Base-by-base conservation (phyloP, 2,797 vertebrate genomes). In the Discoglossus pictus region DNA sequence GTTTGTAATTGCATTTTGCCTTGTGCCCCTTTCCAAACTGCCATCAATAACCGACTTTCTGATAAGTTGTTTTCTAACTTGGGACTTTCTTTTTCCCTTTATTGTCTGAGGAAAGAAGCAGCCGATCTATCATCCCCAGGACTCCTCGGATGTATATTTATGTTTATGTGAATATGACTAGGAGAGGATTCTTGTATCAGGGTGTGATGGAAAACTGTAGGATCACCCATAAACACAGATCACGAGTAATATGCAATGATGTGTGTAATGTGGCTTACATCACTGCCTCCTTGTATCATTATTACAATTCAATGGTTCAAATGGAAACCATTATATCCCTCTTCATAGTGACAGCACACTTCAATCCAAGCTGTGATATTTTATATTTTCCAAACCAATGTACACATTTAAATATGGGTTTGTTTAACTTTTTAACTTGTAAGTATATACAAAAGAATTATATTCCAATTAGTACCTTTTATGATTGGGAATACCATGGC, bases 161-260 rank as follows among this genome's bases (percentile, higher is more conserved):
- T 36, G 15, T 54, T 36, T 21, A 21, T 56, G 53, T 56, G 36
- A 15, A 23, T 13, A 4, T 24, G 21, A 24, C 7, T 20, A 34
- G 36, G 18, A 23, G 53, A 40, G 34, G 15, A 31, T 4, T 23
- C 17, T 39, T n/a, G 13, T 40, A 24, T 24, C 11, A 56, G 8
- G 18, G 7, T 16, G 35, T 40, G 53, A 25, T 38, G 17, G 34
- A 18, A n/a, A 55, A 11, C 20, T 12, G 1, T 53, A 53, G 6
- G 7, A 40, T 15, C 7, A 23, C 5, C 44, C 44, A 24, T 24
- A 47, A 47, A 47, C 20, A 23, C 11, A 23, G 44, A 21, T 54
- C 18, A 38, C 16, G 36, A 53, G 34, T 38, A 12, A 16, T 40
- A 56, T 42, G 7, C 36, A 40, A 25, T 38, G 17, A 42, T 56